Base-by-base conservation (phyloP, 2,888 invertebrate genomes). In the Aromia moschata region DNA sequence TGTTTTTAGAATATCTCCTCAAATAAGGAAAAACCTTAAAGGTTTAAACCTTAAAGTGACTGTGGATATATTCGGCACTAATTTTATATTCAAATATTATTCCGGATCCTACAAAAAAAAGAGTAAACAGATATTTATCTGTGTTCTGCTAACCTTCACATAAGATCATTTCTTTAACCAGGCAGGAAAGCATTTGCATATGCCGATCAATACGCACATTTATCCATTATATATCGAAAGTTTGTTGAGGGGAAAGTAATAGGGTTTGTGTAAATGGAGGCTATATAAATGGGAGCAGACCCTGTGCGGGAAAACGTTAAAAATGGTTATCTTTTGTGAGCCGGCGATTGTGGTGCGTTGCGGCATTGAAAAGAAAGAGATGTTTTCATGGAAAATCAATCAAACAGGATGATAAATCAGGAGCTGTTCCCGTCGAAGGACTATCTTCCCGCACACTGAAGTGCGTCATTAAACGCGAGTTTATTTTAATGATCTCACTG, bases 321-420 rank as follows among this genome's bases (percentile, higher is more conserved):
- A 52, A 52, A 52, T 46, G 56, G 56, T 47, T 56, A 46, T 40
- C 58, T 55, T 64, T 64, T 64, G 64, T 64, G 49, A 56, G 58
- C 47, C 41, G 58, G 61, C 56, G 60, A 61, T 58, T 64, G 40
- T 45, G 31, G 31, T n/a, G 16, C 31, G 31, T 31, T 15, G 45
- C 12, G 25, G 31, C 30, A 41, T 17, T n/a, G 54, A 25, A 43
- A 56, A 41, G 43, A 31, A 56, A 41, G 49, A 31, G 44, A 45
- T 15, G 54, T 57, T 58, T 63, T 60, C 46, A 44, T 51, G 53
- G 40, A 65, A 62, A 65, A 65, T 65, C 65, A 65, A 65, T 65
- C 65, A 58, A 56, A 56, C 49, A 47, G 54, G 59, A 61, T 59
- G 65, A 65, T 64, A 61, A 59, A 65, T 63, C 61, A 59, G 51